These are phyloP conservation scores for Coremacera marginata DNA, from an alignment of 2,888 invertebrate genomes.

Conservation along the genomic window DNA sequence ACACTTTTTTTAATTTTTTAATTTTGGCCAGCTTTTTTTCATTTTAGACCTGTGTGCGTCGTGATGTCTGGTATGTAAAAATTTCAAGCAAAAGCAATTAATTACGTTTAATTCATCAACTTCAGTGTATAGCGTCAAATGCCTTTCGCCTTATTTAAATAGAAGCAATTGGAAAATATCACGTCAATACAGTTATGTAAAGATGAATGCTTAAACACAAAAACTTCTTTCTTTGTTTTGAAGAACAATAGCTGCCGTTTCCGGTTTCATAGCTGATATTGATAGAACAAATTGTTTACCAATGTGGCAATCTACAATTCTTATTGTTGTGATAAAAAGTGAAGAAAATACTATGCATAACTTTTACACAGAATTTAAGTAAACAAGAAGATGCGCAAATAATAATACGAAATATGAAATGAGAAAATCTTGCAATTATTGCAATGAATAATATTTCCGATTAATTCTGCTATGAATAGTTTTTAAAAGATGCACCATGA, in stretches of 20 bases:
- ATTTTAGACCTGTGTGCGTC: too few species aligned
- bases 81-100: too few species aligned
- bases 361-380: not conserved
- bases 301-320: not conserved
- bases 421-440: slow-evolving; percentile 16
- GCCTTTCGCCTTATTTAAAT: too few species aligned
- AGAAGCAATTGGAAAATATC: too few species aligned
- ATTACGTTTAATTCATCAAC: too few species aligned
- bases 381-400: slow-evolving; percentile 15
- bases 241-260: slow-evolving; percentile 22
- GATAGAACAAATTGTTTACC: slow-evolving; percentile 28
- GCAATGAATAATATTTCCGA: slow-evolving; percentile 9
- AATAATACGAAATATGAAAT: not conserved
- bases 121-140: too few species aligned
- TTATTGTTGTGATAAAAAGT: not conserved
- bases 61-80: too few species aligned
- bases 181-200: not conserved
- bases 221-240: slow-evolving; percentile 5
- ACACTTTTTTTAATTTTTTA: too few species aligned
- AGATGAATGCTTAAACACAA: not conserved
- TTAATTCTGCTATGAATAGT: not conserved
- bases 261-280: slow-evolving; percentile 6
- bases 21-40: too few species aligned
- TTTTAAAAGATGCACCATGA: not conserved
- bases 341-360: not conserved